Conservation (phyloP, 2,888 invertebrate genomes). For the Mythimna pallens region DNA sequence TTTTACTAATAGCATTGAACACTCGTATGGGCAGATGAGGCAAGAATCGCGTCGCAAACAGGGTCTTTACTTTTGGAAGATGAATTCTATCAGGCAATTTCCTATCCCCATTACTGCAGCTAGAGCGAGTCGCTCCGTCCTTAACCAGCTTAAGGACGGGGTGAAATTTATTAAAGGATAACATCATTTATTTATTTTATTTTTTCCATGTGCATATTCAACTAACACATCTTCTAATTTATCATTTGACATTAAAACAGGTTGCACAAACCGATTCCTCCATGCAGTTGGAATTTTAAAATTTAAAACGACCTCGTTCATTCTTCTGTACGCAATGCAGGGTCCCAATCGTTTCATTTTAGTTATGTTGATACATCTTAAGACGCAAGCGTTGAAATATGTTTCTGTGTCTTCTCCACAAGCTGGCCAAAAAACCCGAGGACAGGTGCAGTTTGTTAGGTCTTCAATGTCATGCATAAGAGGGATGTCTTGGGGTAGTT, state of each 20-base stretch:
- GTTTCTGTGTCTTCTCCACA: constrained; percentile 65
- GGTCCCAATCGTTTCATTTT: constrained; percentile 58
- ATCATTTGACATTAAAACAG: neutral
- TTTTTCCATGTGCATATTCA: neutral
- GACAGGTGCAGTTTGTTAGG: constrained; percentile 54
- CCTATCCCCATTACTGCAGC: too few relatives aligned
- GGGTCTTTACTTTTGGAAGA: too few relatives aligned
- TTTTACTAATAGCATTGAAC: too few relatives aligned
- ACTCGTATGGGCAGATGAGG: too few relatives aligned
- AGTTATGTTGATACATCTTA: constrained; percentile 61
- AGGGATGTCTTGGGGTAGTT: neutral
- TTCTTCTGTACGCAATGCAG: constrained; percentile 69
- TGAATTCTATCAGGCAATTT: too few relatives aligned
- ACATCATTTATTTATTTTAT: neutral
- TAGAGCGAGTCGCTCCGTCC: too few relatives aligned
- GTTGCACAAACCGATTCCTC: neutral
- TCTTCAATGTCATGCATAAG: neutral
- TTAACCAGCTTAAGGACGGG: neutral
- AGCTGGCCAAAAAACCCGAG: constrained; percentile 70
- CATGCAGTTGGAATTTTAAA: constrained; percentile 29
- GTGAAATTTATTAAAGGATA: neutral
- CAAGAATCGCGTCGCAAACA: too few relatives aligned
- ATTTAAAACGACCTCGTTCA: neutral
- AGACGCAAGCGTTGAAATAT: constrained; percentile 70
- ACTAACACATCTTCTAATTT: neutral